Conservation (phyloP, 1,140 invertebrate species). For the Zeugodacus cucurbitae region DNA sequence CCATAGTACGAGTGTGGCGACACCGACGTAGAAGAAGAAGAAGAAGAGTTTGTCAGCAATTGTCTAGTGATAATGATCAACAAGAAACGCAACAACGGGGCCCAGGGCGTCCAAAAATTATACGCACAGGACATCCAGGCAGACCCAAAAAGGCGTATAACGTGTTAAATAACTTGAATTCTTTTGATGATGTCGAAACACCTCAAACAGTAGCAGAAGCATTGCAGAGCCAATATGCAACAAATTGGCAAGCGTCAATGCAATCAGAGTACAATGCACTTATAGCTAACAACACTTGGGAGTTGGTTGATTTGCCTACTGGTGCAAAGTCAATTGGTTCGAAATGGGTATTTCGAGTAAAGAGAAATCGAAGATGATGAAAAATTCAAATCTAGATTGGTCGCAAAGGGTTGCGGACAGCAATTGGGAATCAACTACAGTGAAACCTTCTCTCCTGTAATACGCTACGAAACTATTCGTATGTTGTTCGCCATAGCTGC, state of each 20-base stretch:
- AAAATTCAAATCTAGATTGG: slow-evolving; percentile 32
- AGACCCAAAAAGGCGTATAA: neutral
- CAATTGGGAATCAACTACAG: neutral
- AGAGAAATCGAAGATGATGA: slow-evolving; percentile 39
- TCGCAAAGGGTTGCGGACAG: slow-evolving; percentile 22
- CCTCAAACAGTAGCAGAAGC: slow-evolving; percentile 42
- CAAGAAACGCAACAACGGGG: neutral
- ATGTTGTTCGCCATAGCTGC: slow-evolving; percentile 49
- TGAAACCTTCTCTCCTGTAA: slow-evolving; percentile 45
- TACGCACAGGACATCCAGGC: neutral
- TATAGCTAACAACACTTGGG: slow-evolving; percentile 49
- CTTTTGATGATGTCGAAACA: neutral
- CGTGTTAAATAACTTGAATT: too few species aligned
- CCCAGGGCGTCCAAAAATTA: neutral
- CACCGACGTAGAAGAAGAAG: neutral
- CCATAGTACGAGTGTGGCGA: neutral
- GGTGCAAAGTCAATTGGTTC: slow-evolving; percentile 44
- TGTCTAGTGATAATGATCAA: neutral
- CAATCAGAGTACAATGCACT: slow-evolving; percentile 44
- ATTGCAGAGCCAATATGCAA: slow-evolving; percentile 21
- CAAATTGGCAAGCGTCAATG: slow-evolving; percentile 48
- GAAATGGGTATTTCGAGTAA: slow-evolving; percentile 53
- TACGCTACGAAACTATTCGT: slow-evolving; percentile 45
- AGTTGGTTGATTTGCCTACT: slow-evolving; percentile 43
- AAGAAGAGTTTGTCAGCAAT: slow-evolving; percentile 12